phyloP scores from a whole-genome alignment of 1,140 invertebrate genomes.

The Dendroctonus valens region DNA sequence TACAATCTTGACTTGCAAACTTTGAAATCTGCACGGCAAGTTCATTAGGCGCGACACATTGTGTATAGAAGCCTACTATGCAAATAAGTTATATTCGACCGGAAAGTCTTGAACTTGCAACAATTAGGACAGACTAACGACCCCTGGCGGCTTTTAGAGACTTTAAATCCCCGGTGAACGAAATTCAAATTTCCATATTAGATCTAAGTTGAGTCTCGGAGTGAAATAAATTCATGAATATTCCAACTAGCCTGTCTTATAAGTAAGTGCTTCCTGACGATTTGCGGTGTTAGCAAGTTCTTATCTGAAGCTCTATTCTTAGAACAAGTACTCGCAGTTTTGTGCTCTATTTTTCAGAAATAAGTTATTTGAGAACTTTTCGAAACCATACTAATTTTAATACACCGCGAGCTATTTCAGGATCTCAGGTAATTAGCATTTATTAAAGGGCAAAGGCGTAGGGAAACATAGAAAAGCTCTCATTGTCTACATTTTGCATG shows the following conservation, averaged over 20 bases:
- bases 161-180: conserved; percentile 16
- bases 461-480: no score
- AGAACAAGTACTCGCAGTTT: neutral
- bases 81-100: conserved; percentile 28
- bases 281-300: conserved; percentile 12
- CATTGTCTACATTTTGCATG: no score
- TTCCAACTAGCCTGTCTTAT: conserved; percentile 14
- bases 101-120: conserved; percentile 25
- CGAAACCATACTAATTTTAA: no score
- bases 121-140: conserved; percentile 26
- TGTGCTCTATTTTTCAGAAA: no score
- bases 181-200: conserved; percentile 32
- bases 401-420: no score
- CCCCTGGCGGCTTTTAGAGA: conserved; percentile 17
- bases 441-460: no score
- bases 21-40: conserved; percentile 29
- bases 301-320: conserved; percentile 9
- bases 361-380: no score
- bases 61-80: conserved; percentile 32
- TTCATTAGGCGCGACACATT: conserved; percentile 31
- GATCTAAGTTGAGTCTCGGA: conserved; percentile 21
- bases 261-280: conserved; percentile 11
- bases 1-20: conserved; percentile 18
- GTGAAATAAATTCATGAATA: conserved; percentile 31
- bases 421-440: no score